These are phyloP conservation scores for Sycophila sp. DNA, from an alignment of 1,140 invertebrate species.

Conservation along the genomic window DNA sequence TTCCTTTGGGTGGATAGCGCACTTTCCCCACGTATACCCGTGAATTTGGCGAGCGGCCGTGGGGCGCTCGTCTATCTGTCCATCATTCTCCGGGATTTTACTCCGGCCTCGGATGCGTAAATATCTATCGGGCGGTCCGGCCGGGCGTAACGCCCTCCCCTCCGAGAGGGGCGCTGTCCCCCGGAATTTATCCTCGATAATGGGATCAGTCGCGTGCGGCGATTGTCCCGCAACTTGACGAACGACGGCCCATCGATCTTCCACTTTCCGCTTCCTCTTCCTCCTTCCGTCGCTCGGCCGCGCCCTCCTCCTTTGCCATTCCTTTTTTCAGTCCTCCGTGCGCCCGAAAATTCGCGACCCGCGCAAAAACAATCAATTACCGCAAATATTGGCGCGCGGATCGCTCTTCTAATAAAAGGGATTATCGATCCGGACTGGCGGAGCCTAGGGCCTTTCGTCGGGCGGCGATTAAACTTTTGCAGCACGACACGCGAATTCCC, in stretches of 20 bases:
- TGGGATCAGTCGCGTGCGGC: constrained; percentile 23
- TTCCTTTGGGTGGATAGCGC: background rate
- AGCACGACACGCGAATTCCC: background rate
- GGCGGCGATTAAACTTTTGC: constrained; percentile 17
- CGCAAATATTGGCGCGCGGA: background rate
- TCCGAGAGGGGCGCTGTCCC: too few relatives aligned
- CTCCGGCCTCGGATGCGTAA: constrained; percentile 9
- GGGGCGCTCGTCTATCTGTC: constrained; percentile 2
- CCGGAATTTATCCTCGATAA: constrained; percentile 25
- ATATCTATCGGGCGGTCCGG: constrained; percentile 18
- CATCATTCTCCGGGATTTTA: constrained; percentile 15
- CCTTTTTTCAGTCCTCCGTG: background rate
- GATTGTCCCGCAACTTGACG: constrained; percentile 16
- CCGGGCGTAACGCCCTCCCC: background rate
- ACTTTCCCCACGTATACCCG: background rate
- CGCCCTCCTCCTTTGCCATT: background rate
- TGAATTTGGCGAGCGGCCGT: too few relatives aligned
- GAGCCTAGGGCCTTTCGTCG: background rate
- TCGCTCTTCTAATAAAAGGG: constrained; percentile 13
- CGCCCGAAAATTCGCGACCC: background rate
- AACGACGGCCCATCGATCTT: constrained; percentile 28
- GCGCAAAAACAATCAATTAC: constrained; percentile 22
- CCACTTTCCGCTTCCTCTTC: constrained; percentile 15
- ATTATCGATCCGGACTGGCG: background rate
- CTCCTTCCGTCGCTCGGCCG: background rate